Base-by-base conservation (phyloP, 2,797 vertebrate genomes). In the Cygnus olor region DNA sequence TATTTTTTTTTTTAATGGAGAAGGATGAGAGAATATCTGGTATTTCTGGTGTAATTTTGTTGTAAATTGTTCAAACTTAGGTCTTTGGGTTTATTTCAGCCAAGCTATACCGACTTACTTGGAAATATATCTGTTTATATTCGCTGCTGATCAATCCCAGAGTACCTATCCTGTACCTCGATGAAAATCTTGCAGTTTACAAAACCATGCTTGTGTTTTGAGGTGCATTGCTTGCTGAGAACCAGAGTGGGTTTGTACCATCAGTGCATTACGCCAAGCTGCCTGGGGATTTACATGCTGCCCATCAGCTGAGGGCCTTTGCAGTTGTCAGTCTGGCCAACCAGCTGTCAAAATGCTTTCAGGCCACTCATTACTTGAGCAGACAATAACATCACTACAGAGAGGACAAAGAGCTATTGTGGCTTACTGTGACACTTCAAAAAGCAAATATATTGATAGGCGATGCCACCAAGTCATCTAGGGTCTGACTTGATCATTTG, bases 251-350 rank as follows among this genome's bases (percentile, higher is more conserved):
- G 6, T 88, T 58, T 80, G 54, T 44, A 22, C 11, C 32, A 8
- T 54, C 54, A 15, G n/a, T 16, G 58, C 45, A 2, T 87, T 51
- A 14, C 7, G 34, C 36, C 0, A 0, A 1, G 1, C 1, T 18
- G 27, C 2, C 0, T 3, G 17, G 51, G 57, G 36, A 24, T 63
- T 85, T 70, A 47, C 58, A 44, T 4, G 0, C 16, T 44, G n/a
- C n/a, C 16, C 14, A 14, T 34, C 70, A 58, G 22, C 30, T 8
- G 19, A 36, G 21, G 77, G 19, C 61, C 17, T 1, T n/a, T 54
- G 32, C 32, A 6, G 1, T 11, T 30, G 11, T 27, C 54, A 72
- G 28, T 42, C 58, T 44, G 32, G 28, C 45, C 61, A 81, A 58
- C 11, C 80, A 71, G 44, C 36, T 88, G 36, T 14, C 70, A 61